Conservation (phyloP, 1,140 invertebrate species). For the Drosophila guanche region DNA sequence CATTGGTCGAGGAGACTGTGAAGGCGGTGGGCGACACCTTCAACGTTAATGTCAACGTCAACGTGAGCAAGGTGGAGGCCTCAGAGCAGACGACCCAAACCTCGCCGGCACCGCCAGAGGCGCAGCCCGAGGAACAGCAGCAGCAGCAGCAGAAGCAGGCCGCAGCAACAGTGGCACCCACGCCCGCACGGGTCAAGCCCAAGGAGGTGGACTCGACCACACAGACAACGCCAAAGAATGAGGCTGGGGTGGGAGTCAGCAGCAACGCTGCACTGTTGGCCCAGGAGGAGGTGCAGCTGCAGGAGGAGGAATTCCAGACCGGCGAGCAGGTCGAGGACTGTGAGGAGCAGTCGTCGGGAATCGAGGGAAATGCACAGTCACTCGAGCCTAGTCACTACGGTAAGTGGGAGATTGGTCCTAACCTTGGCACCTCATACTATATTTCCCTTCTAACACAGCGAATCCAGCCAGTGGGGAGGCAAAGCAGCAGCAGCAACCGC, state of each 20-base stretch:
- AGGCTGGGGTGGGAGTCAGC: conserved; percentile 35
- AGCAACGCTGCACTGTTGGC: conserved; percentile 1
- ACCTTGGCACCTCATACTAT: neutral
- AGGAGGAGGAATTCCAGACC: conserved; percentile 25
- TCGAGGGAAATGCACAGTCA: conserved; percentile 20
- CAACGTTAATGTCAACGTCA: too few relatives aligned
- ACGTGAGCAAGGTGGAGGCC: conserved; percentile 35
- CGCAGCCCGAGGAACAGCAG: conserved; percentile 20
- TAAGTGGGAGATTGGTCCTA: conserved; percentile 78
- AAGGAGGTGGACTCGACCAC: conserved; percentile 77
- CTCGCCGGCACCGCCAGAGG: conserved; percentile 24
- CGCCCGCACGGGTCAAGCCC: conserved; percentile 45
- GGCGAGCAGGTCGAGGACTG: conserved; percentile 16
- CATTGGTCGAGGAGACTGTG: conserved; percentile 70
- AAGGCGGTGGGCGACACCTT: conserved; percentile 28
- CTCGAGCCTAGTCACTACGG: conserved; percentile 91
- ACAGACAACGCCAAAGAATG: conserved; percentile 77
- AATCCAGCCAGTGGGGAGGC: conserved; percentile 16
- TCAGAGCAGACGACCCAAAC: conserved; percentile 62
- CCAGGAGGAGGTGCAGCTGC: conserved; percentile 29
- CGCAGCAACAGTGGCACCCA: conserved; percentile 10
- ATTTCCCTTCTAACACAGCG: neutral
- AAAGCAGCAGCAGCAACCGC: conserved; percentile 10
- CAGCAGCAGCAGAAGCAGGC: neutral
- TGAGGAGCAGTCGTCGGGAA: conserved; percentile 86